Evolutionary conservation across 2,888 invertebrate species (phyloP).

Genomic region (Lochmaea capreae): DNA sequence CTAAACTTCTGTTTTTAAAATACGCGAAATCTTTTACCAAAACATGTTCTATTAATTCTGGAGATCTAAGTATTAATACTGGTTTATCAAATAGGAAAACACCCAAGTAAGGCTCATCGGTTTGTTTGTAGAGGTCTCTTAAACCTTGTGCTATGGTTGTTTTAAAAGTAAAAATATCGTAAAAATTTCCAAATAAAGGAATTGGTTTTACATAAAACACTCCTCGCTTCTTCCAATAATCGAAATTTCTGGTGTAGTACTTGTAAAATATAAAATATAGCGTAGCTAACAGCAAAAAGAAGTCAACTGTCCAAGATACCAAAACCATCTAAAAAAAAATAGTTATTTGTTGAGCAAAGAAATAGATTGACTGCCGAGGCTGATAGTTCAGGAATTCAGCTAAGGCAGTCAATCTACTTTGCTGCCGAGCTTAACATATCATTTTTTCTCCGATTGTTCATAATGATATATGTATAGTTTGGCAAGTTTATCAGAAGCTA

Average conservation of each 20-base stretch:
- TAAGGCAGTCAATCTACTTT: too few species aligned
- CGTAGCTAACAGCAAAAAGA: neutral
- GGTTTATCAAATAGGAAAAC: constrained; percentile 67
- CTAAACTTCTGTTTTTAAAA: constrained; percentile 63
- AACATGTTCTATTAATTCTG: constrained; percentile 65
- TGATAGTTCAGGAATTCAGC: too few species aligned
- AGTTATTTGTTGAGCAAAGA: too few species aligned
- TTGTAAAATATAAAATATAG: constrained; percentile 41
- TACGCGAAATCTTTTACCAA: constrained; percentile 67
- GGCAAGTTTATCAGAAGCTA: too few species aligned
- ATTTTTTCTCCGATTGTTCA: too few species aligned
- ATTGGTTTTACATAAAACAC: constrained; percentile 48
- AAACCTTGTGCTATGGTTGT: constrained; percentile 40
- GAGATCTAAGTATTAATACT: constrained; percentile 64
- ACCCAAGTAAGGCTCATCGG: constrained; percentile 63
- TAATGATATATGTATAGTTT: too few species aligned
- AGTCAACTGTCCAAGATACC: constrained; percentile 30
- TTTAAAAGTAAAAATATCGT: constrained; percentile 38
- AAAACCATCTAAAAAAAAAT: constrained; percentile 37
- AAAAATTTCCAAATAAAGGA: constrained; percentile 53
- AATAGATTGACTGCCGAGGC: too few species aligned
- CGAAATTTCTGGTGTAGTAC: constrained; percentile 49
- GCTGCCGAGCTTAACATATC: too few species aligned
- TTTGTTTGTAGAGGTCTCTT: constrained; percentile 30
- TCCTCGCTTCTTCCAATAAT: constrained; percentile 53